These are phyloP conservation scores for Sus cebifrons DNA, from an alignment of 2,797 vertebrate species.

Conservation along the genomic window DNA sequence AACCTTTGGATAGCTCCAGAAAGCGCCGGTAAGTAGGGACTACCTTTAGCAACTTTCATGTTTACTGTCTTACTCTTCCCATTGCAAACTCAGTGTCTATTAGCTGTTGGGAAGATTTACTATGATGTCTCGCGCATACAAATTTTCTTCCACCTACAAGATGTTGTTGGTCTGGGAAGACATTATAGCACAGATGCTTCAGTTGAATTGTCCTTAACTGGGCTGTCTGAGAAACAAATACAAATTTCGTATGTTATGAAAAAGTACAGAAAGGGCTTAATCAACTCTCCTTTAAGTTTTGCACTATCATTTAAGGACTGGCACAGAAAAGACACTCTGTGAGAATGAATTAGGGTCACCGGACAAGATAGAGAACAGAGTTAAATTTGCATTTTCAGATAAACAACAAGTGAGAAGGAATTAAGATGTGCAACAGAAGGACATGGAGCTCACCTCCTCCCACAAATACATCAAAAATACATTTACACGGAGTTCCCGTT, in stretches of 20 bases:
- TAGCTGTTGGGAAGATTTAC: constrained; percentile 82
- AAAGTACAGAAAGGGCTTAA: constrained; percentile 79
- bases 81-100: constrained; percentile 66
- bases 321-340: not conserved
- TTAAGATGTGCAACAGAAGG: too few relatives aligned
- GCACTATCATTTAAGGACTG: constrained; percentile 75
- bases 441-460: too few relatives aligned
- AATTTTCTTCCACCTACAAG: constrained; percentile 63
- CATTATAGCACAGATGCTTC: constrained; percentile 68
- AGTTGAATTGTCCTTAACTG: constrained; percentile 85
- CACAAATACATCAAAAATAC: too few relatives aligned
- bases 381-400: not conserved
- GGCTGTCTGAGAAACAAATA: constrained; percentile 84
- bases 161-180: constrained; percentile 49
- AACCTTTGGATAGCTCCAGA: not conserved
- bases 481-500: too few relatives aligned
- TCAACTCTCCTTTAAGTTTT: constrained; percentile 79
- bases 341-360: not conserved
- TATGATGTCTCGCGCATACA: constrained; percentile 44
- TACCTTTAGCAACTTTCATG: constrained; percentile 61
- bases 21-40: fast-evolving
- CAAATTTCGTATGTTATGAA: constrained; percentile 78
- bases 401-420: not conserved
- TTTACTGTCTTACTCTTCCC: constrained; percentile 23
- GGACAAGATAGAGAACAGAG: not conserved